Evolutionary conservation across 2,888 invertebrate genomes (phyloP).

Genomic region (Ochlodes sylvanus): DNA sequence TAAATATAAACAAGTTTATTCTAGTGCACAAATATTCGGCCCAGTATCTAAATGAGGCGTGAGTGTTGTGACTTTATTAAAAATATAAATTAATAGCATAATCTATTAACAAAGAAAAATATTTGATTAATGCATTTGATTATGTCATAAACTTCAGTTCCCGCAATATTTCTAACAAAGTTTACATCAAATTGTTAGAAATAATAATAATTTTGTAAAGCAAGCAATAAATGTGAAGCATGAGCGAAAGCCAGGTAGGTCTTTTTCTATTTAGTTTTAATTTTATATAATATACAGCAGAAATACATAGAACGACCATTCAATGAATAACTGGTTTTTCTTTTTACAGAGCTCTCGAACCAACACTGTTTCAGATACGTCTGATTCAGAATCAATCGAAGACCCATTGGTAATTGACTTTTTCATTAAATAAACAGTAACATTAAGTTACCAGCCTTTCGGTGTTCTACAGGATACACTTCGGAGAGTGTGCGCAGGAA

Average conservation of each 20-base stretch:
- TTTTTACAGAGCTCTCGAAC: slow-evolving; percentile 64
- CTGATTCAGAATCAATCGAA: slow-evolving; percentile 58
- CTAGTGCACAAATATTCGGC: too few relatives aligned
- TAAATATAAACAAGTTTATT: too few relatives aligned
- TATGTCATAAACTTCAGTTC: slow-evolving; percentile 16
- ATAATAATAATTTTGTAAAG: neutral
- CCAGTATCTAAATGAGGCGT: too few relatives aligned
- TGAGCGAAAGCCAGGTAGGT: slow-evolving; percentile 71
- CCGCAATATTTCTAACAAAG: neutral
- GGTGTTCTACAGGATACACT: too few relatives aligned
- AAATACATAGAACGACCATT: too few relatives aligned
- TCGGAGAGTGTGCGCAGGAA: too few relatives aligned
- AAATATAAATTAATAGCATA: too few relatives aligned
- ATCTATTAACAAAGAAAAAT: neutral
- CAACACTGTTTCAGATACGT: slow-evolving; percentile 59
- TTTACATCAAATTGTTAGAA: slow-evolving; percentile 4
- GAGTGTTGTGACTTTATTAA: too few relatives aligned
- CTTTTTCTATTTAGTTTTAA: neutral
- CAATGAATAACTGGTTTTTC: slow-evolving; percentile 5
- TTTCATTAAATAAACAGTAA: neutral
- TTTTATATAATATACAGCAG: neutral
- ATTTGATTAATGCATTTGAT: neutral
- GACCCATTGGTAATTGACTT: slow-evolving; percentile 51
- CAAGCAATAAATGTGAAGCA: slow-evolving; percentile 40
- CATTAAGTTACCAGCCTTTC: too few relatives aligned